Conservation (phyloP, 2,888 invertebrate genomes). For the Yponomeuta cagnagella region DNA sequence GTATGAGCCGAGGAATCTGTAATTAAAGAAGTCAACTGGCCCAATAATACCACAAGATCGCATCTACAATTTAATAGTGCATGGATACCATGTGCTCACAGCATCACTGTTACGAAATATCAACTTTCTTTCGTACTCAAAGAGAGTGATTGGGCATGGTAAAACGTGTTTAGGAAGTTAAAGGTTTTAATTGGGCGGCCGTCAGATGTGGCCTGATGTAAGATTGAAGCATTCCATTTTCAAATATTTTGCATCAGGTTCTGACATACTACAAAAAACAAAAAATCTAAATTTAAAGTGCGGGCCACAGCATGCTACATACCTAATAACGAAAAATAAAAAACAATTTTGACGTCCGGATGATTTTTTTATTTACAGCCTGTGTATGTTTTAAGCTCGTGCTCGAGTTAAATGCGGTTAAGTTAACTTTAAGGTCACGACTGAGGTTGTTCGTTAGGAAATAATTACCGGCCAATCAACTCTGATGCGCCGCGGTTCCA, state of each 20-base stretch:
- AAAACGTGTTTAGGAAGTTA: neutral
- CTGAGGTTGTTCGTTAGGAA: slow-evolving; percentile 46
- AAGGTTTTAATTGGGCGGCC: neutral
- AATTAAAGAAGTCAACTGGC: neutral
- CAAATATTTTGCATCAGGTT: neutral
- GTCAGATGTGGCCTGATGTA: too few species aligned
- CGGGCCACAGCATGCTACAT: neutral
- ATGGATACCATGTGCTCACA: neutral
- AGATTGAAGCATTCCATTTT: neutral
- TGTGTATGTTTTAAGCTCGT: neutral
- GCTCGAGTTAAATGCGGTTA: neutral
- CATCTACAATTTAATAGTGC: neutral
- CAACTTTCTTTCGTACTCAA: neutral
- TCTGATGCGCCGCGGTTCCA: slow-evolving; percentile 43
- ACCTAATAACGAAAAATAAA: neutral
- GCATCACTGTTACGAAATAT: neutral
- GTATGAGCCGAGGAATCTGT: neutral
- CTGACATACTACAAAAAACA: neutral
- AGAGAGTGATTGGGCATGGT: neutral
- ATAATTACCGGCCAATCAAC: slow-evolving; percentile 65
- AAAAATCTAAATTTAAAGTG: neutral
- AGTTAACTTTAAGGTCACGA: slow-evolving; percentile 41
- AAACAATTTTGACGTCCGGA: neutral
- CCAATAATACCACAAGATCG: neutral
- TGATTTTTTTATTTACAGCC: neutral